Base-by-base conservation (phyloP, 2,797 vertebrate genomes). In the Acanthopagrus latus region DNA sequence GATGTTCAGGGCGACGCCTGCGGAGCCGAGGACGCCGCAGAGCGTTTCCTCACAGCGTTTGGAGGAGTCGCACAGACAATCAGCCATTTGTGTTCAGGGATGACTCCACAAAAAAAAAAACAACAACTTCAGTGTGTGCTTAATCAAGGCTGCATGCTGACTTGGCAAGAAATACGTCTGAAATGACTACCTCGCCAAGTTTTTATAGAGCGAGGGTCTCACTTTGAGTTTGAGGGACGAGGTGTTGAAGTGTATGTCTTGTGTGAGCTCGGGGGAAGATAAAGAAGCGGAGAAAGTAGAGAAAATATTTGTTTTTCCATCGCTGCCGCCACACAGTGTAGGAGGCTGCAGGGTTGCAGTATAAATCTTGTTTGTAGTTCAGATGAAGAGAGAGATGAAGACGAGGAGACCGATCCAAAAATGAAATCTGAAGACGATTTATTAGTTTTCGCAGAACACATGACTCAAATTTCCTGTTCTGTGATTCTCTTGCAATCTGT, bases 301-400 rank as follows among this genome's bases (percentile, higher is more conserved):
- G 23, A 64, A 56, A 23, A 57, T 68, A 52, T 80, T 84, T 46
- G 51, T 80, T 75, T 74, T 87, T 75, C 51, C 64, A 51, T 57
- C 23, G 27, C 33, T 38, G 62, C 43, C 43, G 46, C 44, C 46
- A 20, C 63, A 64, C 2, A 20, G 17, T 18, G 44, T 2, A 38
- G 16, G 33, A 57, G 63, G 46, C 29, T 50, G 58, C 33, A 7
- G 38, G 0, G 18, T 54, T n/a, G 38, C 38, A n/a, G 43, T 12
- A 38, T 65, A 27, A 51, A 60, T 76, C 55, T 78, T 78, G 64
- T 66, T 83, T 56, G 38, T 16, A 68, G 65, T 76, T 55, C 41
- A 75, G 58, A 79, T 57, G 25, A 64, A 80, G 47, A 50, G 46
- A 48, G 4, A 17, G 48, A 70, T 44, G 60, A 58, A 41, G 7